These are phyloP conservation scores for Limosa lapponica DNA, from an alignment of 2,797 vertebrate genomes.

Conservation along the genomic window DNA sequence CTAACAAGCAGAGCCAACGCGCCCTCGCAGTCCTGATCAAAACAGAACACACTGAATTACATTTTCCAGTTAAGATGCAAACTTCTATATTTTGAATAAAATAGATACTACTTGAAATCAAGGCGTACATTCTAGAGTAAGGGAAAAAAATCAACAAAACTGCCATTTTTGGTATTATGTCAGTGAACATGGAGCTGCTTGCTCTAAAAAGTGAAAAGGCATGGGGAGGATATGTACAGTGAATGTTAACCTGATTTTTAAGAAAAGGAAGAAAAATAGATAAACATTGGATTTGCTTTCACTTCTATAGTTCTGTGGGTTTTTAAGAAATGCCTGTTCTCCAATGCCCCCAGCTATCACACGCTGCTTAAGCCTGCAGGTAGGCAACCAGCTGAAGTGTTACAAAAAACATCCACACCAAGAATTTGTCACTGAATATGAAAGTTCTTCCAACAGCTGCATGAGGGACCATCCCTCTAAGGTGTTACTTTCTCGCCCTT, in stretches of 20 bases:
- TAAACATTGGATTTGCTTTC: not conserved
- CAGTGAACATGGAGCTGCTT: not conserved
- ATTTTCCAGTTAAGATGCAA: not conserved
- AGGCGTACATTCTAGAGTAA: not conserved
- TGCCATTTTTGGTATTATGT: not conserved
- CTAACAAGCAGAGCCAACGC: not conserved
- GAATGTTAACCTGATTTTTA: not conserved
- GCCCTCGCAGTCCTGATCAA: not conserved
- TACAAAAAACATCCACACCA: not conserved
- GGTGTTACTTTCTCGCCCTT: not conserved
- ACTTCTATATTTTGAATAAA: not conserved
- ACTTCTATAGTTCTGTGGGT: not conserved
- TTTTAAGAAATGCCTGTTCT: not conserved
- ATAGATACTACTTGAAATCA: not conserved
- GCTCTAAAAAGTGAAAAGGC: not conserved
- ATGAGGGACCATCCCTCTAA: not conserved
- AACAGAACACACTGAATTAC: not conserved
- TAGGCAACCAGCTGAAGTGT: not conserved
- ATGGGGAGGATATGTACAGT: not conserved
- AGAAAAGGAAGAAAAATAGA: not conserved
- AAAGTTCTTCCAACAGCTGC: not conserved
- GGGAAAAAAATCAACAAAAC: rapidly evolving
- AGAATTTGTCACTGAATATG: not conserved
- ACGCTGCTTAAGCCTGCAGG: not conserved
- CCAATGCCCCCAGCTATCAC: not conserved